Percentiles rank a stretch among this genome's conserved stretches.
Conservation (phyloP, 1,140 invertebrate species). For the Drosophila orosa region DNA sequence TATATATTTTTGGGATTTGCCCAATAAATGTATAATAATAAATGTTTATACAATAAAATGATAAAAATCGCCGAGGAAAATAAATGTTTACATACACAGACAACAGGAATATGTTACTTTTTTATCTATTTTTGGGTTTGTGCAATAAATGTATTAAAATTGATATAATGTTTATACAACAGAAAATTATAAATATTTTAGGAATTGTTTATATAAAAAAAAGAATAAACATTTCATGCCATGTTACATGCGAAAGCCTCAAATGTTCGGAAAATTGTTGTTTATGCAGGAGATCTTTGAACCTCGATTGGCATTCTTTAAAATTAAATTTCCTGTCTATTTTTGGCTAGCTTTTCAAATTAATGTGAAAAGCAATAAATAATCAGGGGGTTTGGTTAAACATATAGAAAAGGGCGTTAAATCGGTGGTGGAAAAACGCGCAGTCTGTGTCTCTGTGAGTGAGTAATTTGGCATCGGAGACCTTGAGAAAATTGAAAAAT, state of each 20-base stretch:
- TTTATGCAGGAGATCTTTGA: slow-evolving; percentile 46
- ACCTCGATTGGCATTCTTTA: slow-evolving; percentile 38
- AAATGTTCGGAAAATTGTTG: slow-evolving; percentile 13
- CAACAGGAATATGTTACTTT: slow-evolving; percentile 1
- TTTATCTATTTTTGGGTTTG: slow-evolving; percentile 15
- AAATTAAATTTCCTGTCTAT: slow-evolving; percentile 26
- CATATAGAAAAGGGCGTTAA: slow-evolving; percentile 27
- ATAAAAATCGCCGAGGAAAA: slow-evolving; percentile 12
- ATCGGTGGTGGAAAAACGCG: slow-evolving; percentile 35
- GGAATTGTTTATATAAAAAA: slow-evolving; percentile 14
- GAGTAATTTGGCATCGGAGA: slow-evolving; percentile 65
- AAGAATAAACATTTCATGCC: slow-evolving; percentile 23
- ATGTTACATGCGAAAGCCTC: not conserved
- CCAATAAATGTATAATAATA: slow-evolving; percentile 22
- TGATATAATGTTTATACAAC: slow-evolving; percentile 7
- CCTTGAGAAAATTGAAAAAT: slow-evolving; percentile 76
- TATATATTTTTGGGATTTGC: slow-evolving; percentile 2
- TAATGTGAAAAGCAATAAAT: slow-evolving; percentile 34
- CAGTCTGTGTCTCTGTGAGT: slow-evolving; percentile 41
- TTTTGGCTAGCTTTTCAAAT: slow-evolving; percentile 23
- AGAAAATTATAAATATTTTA: slow-evolving; percentile 23
- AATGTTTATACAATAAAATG: slow-evolving; percentile 23
- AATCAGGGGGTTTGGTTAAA: not conserved
- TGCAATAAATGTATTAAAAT: slow-evolving; percentile 25
- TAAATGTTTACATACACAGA: slow-evolving; percentile 15